phyloP scores from a whole-genome alignment of 2,113 vertebrate species.

The Indicator maculatus region DNA sequence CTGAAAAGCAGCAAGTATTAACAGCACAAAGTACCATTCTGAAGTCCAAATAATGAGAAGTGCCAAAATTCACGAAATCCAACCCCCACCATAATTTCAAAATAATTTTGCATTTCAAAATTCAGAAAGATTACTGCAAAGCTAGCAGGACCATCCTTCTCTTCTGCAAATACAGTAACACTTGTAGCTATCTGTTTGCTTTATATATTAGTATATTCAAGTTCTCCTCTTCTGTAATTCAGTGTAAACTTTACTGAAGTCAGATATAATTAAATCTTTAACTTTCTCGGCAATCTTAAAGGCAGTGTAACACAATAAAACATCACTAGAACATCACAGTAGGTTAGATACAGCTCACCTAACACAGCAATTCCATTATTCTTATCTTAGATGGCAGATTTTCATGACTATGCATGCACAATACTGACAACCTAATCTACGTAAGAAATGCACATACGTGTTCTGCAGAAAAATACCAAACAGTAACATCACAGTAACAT shows the following conservation, averaged over 20 bases:
- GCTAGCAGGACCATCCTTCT: neutral
- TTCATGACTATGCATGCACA: neutral
- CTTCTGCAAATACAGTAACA: neutral
- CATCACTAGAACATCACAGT: neutral
- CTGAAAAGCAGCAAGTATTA: conserved; percentile 9
- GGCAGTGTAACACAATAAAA: neutral
- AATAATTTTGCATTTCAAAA: neutral
- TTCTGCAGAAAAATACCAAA: neutral
- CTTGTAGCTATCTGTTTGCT: neutral
- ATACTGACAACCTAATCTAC: neutral
- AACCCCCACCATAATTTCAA: neutral
- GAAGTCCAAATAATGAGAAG: neutral
- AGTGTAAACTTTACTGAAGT: neutral
- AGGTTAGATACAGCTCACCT: neutral
- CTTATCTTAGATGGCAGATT: neutral
- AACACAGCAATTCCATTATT: neutral
- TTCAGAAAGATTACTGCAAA: neutral
- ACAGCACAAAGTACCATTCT: neutral
- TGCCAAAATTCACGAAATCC: neutral
- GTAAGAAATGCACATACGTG: neutral
- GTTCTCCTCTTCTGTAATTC: neutral
- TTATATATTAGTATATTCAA: neutral
- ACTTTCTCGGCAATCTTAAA: neutral
- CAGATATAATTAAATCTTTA: neutral
- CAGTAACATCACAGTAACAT: neutral